Evolutionary conservation across 2,888 invertebrate species (phyloP).

Genomic region (Carpatolechia fugitivella): DNA sequence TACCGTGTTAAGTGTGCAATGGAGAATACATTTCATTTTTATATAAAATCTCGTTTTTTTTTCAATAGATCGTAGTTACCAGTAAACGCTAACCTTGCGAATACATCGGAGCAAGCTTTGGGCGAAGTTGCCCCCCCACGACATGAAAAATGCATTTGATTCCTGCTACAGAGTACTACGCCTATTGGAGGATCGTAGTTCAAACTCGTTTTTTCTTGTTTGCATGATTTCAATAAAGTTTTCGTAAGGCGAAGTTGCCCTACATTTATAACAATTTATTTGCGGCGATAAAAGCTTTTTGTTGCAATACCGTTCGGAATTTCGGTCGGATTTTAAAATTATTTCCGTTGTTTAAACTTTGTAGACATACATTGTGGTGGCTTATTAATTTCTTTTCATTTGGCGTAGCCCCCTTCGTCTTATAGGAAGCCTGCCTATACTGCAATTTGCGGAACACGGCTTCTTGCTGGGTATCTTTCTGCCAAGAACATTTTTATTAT

Average conservation of each 20-base stretch:
- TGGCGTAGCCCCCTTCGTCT: no score
- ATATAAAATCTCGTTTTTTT: no score
- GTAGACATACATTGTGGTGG: no score
- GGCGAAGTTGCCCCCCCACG: slow-evolving; percentile 50
- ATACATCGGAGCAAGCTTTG: slow-evolving; percentile 38
- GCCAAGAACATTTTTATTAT: no score
- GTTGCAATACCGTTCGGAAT: not conserved
- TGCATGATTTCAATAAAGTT: slow-evolving; percentile 22
- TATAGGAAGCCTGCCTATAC: no score
- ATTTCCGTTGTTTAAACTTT: no score
- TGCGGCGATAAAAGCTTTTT: not conserved
- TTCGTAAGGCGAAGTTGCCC: slow-evolving; percentile 6
- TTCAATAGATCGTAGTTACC: not conserved
- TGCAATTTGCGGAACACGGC: no score
- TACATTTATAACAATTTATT: not conserved
- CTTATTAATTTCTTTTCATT: no score
- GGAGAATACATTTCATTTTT: no score
- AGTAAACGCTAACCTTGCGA: not conserved
- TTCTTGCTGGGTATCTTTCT: no score
- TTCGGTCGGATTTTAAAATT: no score
- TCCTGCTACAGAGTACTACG: slow-evolving; percentile 38
- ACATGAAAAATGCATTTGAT: slow-evolving; percentile 76
- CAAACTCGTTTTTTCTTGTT: slow-evolving; percentile 18
- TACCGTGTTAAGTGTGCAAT: no score
- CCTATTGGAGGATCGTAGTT: slow-evolving; percentile 29